Evolutionary conservation across 2,797 vertebrate species (phyloP), one percentile per base, ranked within the genome.

Genomic region (Micropoecilia bifurca): DNA sequence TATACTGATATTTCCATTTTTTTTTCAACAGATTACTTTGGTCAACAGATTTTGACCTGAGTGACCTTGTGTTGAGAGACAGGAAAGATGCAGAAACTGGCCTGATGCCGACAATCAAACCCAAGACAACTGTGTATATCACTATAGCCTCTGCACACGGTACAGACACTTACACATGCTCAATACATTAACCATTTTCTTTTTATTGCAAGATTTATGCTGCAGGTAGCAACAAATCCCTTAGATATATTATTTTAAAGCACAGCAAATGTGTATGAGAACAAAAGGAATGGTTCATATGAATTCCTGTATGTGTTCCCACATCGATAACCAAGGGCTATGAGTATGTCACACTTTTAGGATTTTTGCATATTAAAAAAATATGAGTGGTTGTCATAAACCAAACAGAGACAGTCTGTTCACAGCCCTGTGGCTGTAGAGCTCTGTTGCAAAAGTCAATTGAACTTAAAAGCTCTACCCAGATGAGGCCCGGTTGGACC

Each of bases 351-450:
- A 25, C 41, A 43, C 39, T 81, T 25, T 80, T 81, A 83, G 83
- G 68, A 71, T 88, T 90, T 55, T 88, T 59, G 69, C 74, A 83
- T 91, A 82, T 80, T 76, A 61, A 82, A 82, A 71, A 41, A n/a
- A 25, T 75, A 63, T 85, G 79, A 69, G 69, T 76, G 80, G 80
- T 76, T 85, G 81, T 81, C 46, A 73, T 68, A 48, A 87, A 73
- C 71, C 75, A 81, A 82, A 85, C 47, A 84, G 68, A 81, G 47
- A 73, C 57, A 73, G 30, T 39, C 63, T 77, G 25, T 66, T 80
- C 47, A 74, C 74, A 81, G 77, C 73, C 48, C 57, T 71, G 47
- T 16, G 61, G 75, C 71, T 76, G 80, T 72, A 80, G 73, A 55
- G 48, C 78, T 90, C 33, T 79, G 81, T 55, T 86, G 83, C 66